Base-by-base conservation (phyloP, 2,113 vertebrate genomes). In the Sylvietta virens region DNA sequence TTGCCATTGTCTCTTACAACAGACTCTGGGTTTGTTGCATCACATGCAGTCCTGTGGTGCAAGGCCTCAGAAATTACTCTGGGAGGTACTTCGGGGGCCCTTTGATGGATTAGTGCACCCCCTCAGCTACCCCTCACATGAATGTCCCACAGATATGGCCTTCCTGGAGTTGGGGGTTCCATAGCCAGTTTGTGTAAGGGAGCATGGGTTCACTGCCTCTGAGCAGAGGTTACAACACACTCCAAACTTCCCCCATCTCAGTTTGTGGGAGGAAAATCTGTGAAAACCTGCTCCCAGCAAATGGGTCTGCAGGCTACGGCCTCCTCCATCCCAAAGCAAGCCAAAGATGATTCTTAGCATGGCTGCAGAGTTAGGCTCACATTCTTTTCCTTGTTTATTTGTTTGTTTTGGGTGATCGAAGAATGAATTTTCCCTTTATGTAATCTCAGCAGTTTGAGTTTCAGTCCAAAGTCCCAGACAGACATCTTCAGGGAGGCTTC, bases 181-280 rank as follows among this genome's bases (percentile, higher is more conserved):
- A 40, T 24, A 54, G 69, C 22, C 64, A 72, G 22, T 33, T 72
- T 42, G 7, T 13, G 11, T 31, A 42, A 71, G 21, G 9, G 21
- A 33, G 37, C 28, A 71, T 54, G 15, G 11, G 37, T 13, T 71
- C 37, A 11, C 37, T 26, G 39, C 51, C 21, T 13, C 17, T 42
- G 17, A 56, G 7, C 39, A n/a, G 51, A 72, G 37, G 39, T 42
- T 27, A 42, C 51, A n/a, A 27, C 9, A 15, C 13, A 42, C 17
- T n/a, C 1, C 3, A 56, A 42, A 56, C 31, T n/a, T 42, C 39
- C 27, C 15, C 5, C 21, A 54, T 4, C 30, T 44, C 1, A 1
- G 30, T 13, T 33, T 35, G 56, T n/a, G 11, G 13, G 69, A 15
- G 16, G 4, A 3, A n/a, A 54, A 42, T 42, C 39, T 54, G 12